Evolutionary conservation across 2,888 invertebrate species (phyloP).

Genomic region (Aphodius granarius): DNA sequence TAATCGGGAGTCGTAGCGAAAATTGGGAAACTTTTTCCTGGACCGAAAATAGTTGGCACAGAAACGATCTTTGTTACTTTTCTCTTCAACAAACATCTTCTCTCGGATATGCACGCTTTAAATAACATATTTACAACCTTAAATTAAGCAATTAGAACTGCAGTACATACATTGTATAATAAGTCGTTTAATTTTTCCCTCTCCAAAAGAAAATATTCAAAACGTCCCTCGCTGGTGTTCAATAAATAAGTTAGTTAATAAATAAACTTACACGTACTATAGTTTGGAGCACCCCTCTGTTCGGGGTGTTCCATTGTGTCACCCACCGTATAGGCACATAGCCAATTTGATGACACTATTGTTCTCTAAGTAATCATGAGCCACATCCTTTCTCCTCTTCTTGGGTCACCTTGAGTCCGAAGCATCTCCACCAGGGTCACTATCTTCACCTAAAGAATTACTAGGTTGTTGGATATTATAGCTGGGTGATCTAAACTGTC

Average conservation of each 20-base stretch:
- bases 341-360: conserved; percentile 49
- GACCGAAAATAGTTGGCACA: neutral
- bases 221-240: conserved; percentile 2
- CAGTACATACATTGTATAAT: conserved; percentile 26
- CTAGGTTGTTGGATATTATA: conserved; percentile 59
- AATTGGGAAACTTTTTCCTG: neutral
- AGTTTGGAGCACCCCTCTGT: conserved; percentile 19
- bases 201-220: conserved; percentile 37
- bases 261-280: conserved; percentile 16
- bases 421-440: conserved; percentile 57
- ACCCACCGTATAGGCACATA: conserved; percentile 49
- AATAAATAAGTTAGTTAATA: conserved; percentile 20
- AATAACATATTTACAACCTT: neutral
- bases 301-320: conserved; percentile 39
- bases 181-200: conserved; percentile 49
- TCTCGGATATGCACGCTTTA: neutral
- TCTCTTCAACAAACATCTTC: neutral
- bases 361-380: conserved; percentile 46
- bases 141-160: conserved; percentile 1
- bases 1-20: neutral
- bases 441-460: conserved; percentile 60
- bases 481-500: conserved; percentile 59
- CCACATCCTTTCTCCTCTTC: conserved; percentile 36
- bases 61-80: neutral
- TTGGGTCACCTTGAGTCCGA: conserved; percentile 62